Conservation (phyloP, 2,888 invertebrate genomes). For the Heliconius sara region DNA sequence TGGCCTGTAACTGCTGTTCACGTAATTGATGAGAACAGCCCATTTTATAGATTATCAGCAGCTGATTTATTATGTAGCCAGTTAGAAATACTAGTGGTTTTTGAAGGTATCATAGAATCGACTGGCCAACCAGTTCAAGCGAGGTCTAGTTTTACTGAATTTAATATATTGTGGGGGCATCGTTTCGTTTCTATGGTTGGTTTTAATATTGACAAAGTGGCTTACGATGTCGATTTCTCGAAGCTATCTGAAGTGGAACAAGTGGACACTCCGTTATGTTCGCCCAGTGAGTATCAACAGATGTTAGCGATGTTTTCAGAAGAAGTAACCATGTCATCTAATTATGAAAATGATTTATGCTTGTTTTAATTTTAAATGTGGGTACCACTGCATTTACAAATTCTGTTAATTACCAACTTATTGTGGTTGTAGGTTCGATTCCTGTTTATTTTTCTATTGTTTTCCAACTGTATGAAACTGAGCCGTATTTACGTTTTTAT, state of each 20-base stretch:
- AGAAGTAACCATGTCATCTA: slow-evolving; percentile 4
- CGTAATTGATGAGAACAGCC: slow-evolving; percentile 92
- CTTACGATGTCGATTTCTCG: slow-evolving; percentile 94
- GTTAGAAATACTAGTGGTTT: slow-evolving; percentile 93
- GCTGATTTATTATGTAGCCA: slow-evolving; percentile 93
- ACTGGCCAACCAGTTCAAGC: slow-evolving; percentile 93
- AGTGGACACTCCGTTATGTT: slow-evolving; percentile 94
- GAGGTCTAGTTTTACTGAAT: slow-evolving; percentile 90
- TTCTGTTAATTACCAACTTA: not conserved
- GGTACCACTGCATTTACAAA: not conserved
- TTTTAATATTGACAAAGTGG: slow-evolving; percentile 87
- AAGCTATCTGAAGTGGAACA: slow-evolving; percentile 93
- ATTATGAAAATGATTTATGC: slow-evolving; percentile 9
- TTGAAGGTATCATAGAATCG: slow-evolving; percentile 95
- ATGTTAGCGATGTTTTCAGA: slow-evolving; percentile 37
- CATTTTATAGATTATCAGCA: slow-evolving; percentile 94
- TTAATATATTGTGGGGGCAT: slow-evolving; percentile 94
- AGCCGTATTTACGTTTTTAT: too few relatives aligned
- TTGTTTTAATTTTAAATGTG: not conserved
- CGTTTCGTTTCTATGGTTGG: slow-evolving; percentile 91
- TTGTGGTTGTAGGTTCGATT: not conserved
- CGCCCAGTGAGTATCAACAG: slow-evolving; percentile 86
- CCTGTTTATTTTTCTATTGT: not conserved
- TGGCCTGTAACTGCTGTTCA: slow-evolving; percentile 98
- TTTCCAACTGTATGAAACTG: too few relatives aligned